Base-by-base conservation (phyloP, 2,113 vertebrate species). In the Catagonus wagneri region DNA sequence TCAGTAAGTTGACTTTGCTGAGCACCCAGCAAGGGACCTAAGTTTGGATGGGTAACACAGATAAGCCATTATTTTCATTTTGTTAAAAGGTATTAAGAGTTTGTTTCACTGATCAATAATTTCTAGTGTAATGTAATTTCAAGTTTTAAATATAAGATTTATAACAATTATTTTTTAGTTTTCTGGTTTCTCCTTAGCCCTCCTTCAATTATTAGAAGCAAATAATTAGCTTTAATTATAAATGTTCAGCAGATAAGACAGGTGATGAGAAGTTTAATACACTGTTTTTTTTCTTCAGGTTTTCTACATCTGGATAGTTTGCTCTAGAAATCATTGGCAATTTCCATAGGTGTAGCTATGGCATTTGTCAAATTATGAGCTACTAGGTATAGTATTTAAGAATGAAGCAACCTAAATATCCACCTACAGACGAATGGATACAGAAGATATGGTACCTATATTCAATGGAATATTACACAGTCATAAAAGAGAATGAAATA, bases 151-250 rank as follows among this genome's bases (percentile, higher is more conserved):
- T 54, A 44, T 80, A 71, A 91, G 29, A 88, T 60, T 3, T 15
- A 60, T 13, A 6, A 75, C n/a, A 27, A 84, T 81, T 89, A 36
- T 71, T 50, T 60, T 93, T 83, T 13, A 83, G 7, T 81, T 54
- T 27, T 68, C 39, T 86, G 6, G 4, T 61, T 92, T 72, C 44
- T 75, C 44, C 93, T 69, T 36, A 94, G 32, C 10, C 3, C 2
- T 65, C 5, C 4, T 91, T 61, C 80, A 78, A 34, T 74, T 89
- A 83, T 92, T 36, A 83, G 23, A 95, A 83, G 50, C 1, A 78
- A 86, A 85, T 61, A 94, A n/a, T 61, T 86, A 79, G 11, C 5
- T 90, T 93, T 94, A 76, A 69, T 60, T 61, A 50, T 60, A 92
- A 83, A 22, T 61, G 50, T 56, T 4, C 63, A 39, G 2, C 2